phyloP scores from a whole-genome alignment of 2,113 vertebrate genomes.

The Tetrax tetrax region DNA sequence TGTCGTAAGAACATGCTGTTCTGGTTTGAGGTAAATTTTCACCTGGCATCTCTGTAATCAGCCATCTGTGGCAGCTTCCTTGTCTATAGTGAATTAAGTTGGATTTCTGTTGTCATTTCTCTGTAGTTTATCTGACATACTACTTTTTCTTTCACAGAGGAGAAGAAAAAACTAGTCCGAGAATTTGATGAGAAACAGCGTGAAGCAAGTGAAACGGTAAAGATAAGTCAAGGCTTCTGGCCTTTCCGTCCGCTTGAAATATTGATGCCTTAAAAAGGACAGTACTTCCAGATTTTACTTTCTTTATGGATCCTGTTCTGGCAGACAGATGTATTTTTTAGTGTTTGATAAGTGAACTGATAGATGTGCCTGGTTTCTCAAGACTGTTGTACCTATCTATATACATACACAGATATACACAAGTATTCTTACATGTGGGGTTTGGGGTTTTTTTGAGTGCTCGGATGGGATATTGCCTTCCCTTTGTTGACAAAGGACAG shows the following conservation, averaged over 20 bases:
- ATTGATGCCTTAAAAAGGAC: not conserved
- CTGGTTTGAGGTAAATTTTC: not conserved
- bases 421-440: not conserved
- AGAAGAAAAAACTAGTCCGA: slow-evolving; percentile 89
- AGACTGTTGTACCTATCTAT: not conserved
- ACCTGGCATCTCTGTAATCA: not conserved
- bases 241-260: not conserved
- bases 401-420: not conserved
- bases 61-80: not conserved
- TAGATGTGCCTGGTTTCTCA: not conserved
- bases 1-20: not conserved
- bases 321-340: not conserved
- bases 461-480: not conserved
- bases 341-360: not conserved
- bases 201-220: slow-evolving; percentile 94
- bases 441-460: accelerated
- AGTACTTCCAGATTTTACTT: not conserved
- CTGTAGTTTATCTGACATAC: not conserved
- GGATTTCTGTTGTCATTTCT: not conserved
- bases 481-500: not conserved
- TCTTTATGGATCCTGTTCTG: not conserved
- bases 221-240: not conserved
- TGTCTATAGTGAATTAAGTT: not conserved
- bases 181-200: slow-evolving; percentile 90
- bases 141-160: slow-evolving; percentile 79